Base-by-base conservation (phyloP, 2,113 vertebrate species). In the Seriola aureovittata region DNA sequence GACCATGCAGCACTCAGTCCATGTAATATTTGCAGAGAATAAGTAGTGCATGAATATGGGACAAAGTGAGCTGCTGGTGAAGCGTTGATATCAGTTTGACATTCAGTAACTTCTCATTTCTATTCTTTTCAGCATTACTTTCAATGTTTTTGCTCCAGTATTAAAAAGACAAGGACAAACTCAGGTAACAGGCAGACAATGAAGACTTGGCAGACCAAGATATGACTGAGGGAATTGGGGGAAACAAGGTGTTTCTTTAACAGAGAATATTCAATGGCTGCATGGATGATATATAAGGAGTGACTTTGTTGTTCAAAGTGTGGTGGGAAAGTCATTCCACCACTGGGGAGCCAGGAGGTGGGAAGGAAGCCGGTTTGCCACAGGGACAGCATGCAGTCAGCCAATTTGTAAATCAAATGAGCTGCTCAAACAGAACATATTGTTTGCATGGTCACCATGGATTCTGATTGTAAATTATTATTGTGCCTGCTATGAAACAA, bases 381-480 rank as follows among this genome's bases (percentile, higher is more conserved):
- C 76, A 46, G 80, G 75, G 74, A 85, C 57, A 66, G 17, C 46
- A 75, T 71, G 23, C 54, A 85, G 74, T 65, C 11, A 12, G 57
- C 40, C 64, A 67, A 91, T 91, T 91, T 90, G 87, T 85, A 80
- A 90, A 89, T 80, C 84, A 91, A 91, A 93, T 90, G 71, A 88
- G 84, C 57, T 75, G 12, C 64, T 82, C 71, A 90, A 83, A 89
- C 65, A 89, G 71, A 83, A 50, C 70, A 81, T 73, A 86, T 81
- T 84, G 84, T 89, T 86, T 78, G 76, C 42, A 59, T 68, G 52
- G 67, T 85, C 71, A 80, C 77, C 42, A 63, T 64, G 82, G 74
- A 76, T 60, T 85, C 32, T 67, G 25, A 62, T 84, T 81, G 75
- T 65, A 82, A 40, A 88, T 68, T 60, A 84, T 71, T 48, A 36